phyloP scores from a whole-genome alignment of 2,888 invertebrate genomes.

The Idaea aversata region DNA sequence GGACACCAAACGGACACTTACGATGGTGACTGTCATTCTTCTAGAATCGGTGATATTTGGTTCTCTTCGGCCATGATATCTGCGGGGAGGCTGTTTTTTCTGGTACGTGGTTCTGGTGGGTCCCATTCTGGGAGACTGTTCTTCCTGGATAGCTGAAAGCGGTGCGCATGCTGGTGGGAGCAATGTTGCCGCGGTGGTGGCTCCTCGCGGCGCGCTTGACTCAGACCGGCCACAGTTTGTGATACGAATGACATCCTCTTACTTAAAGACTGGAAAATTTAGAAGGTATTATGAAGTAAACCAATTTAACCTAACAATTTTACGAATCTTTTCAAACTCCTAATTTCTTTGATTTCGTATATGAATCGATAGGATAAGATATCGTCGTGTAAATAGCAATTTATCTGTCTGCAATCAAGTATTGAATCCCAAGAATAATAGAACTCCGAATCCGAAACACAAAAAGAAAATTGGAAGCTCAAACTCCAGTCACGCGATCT shows the following conservation, averaged over 20 bases:
- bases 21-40: slow-evolving; percentile 72
- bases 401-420: background rate
- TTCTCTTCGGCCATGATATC: slow-evolving; percentile 57
- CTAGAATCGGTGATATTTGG: slow-evolving; percentile 53
- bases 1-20: slow-evolving; percentile 72
- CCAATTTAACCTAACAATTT: background rate
- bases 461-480: background rate
- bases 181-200: slow-evolving; percentile 70
- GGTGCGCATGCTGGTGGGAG: slow-evolving; percentile 72
- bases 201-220: slow-evolving; percentile 68
- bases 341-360: background rate
- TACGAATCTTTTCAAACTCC: too few species aligned
- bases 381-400: background rate
- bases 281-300: background rate
- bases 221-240: slow-evolving; percentile 78
- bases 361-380: background rate
- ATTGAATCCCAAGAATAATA: background rate
- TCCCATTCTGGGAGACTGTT: slow-evolving; percentile 77
- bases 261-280: slow-evolving; percentile 44
- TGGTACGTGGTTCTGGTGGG: slow-evolving; percentile 64
- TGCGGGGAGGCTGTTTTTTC: slow-evolving; percentile 73
- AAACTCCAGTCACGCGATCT: background rate
- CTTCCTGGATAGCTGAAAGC: slow-evolving; percentile 66
- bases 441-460: background rate
- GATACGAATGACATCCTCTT: slow-evolving; percentile 77